These are phyloP conservation scores for Apotomis betuletana DNA, from an alignment of 2,888 invertebrate species.

Conservation along the genomic window DNA sequence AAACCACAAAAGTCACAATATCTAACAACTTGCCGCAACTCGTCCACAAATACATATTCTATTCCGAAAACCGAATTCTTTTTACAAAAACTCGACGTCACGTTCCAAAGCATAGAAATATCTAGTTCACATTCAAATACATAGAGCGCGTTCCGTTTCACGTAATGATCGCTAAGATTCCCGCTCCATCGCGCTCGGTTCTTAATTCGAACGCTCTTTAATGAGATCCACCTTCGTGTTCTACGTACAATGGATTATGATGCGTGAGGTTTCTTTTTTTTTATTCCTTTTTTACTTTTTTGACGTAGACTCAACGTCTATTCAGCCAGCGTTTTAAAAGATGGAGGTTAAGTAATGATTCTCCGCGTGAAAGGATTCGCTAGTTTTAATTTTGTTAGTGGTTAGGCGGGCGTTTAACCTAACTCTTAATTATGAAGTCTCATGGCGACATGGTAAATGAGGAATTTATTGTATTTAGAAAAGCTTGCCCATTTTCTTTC, in stretches of 20 bases:
- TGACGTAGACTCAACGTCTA: constrained; percentile 63
- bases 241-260: constrained; percentile 77
- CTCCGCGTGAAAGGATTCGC: constrained; percentile 55
- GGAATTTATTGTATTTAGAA: not conserved
- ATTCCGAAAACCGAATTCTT: constrained; percentile 14
- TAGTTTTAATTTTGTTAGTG: constrained; percentile 67
- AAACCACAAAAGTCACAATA: not conserved
- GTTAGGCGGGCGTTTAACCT: constrained; percentile 49
- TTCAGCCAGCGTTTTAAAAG: constrained; percentile 79
- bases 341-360: constrained; percentile 80
- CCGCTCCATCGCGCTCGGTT: constrained; percentile 75
- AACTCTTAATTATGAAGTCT: constrained; percentile 25
- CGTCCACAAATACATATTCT: not conserved
- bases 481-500: not conserved
- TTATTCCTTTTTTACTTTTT: constrained; percentile 64
- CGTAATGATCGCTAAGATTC: constrained; percentile 81
- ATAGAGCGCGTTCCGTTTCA: constrained; percentile 61
- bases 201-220: constrained; percentile 71
- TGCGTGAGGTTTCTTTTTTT: constrained; percentile 75
- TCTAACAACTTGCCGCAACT: constrained; percentile 13
- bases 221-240: constrained; percentile 81
- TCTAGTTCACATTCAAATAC: constrained; percentile 41
- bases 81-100: constrained; percentile 30
- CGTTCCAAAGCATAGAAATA: constrained; percentile 46
- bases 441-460: not conserved